Evolutionary conservation across 2,113 vertebrate species (phyloP).

Genomic region (Pica pica): DNA sequence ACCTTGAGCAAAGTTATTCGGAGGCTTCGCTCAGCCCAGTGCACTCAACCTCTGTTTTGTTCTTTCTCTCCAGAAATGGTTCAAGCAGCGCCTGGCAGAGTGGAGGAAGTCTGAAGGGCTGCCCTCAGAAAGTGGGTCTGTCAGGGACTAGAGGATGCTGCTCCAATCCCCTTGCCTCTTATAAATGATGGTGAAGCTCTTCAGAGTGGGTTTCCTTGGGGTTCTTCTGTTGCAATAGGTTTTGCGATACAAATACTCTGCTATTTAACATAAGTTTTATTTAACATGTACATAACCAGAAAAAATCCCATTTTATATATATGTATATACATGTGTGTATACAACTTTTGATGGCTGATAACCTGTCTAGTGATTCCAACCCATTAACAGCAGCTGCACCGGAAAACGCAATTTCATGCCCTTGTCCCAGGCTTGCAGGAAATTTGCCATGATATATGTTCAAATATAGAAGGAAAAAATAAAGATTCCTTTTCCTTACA

Average conservation of each 20-base stretch:
- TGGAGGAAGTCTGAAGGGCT: conserved; percentile 91
- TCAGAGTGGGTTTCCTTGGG: background rate
- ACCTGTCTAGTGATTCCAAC: background rate
- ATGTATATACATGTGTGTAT: background rate
- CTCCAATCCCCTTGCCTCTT: background rate
- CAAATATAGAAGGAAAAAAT: background rate
- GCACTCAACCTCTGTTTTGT: background rate
- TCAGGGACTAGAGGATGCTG: conserved; percentile 77
- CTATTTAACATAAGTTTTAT: conserved; percentile 72
- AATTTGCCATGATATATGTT: background rate
- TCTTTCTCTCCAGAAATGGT: conserved; percentile 84
- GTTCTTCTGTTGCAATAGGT: conserved; percentile 18
- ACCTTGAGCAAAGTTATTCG: background rate
- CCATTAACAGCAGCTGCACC: background rate
- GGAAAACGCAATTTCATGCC: background rate
- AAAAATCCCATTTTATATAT: background rate
- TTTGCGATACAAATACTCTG: conserved; percentile 42
- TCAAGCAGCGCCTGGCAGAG: conserved; percentile 83
- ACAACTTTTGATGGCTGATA: background rate
- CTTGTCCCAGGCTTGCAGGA: background rate
- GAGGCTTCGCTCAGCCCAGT: background rate
- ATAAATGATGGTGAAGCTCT: background rate
- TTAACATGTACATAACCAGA: conserved; percentile 67
- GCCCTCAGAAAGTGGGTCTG: conserved; percentile 84
- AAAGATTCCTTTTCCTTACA: background rate